A percentile compares a stretch with the other conserved stretches of the same genome.
Evolutionary conservation across 2,888 invertebrate genomes (phyloP).

Genomic region (Tuta absoluta): DNA sequence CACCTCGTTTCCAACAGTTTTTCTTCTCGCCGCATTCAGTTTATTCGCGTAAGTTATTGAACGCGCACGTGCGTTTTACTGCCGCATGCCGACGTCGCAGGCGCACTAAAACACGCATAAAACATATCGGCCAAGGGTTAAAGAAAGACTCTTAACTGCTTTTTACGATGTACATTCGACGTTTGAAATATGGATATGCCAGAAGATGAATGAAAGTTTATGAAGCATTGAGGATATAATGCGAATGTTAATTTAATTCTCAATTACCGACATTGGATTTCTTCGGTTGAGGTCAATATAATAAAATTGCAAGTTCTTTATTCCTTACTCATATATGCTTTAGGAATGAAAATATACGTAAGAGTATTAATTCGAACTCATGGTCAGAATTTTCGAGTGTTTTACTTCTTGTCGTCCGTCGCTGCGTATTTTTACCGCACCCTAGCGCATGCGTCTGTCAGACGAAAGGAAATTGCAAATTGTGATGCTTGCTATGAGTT

Average conservation of each 20-base stretch:
- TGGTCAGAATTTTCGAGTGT: too few species aligned
- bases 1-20: not conserved
- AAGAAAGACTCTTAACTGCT: slow-evolving; percentile 13
- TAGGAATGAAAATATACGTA: too few species aligned
- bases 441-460: too few species aligned
- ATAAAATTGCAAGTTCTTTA: too few species aligned
- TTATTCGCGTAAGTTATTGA: slow-evolving; percentile 10
- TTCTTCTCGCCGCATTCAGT: not conserved
- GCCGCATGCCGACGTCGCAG: not conserved
- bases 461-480: too few species aligned
- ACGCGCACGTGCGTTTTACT: slow-evolving; percentile 10
- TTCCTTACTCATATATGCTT: too few species aligned
- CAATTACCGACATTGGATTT: too few species aligned
- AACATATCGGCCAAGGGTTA: slow-evolving; percentile 16
- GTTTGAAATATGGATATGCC: not conserved
- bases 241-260: not conserved
- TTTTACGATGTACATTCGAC: slow-evolving; percentile 6
- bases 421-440: too few species aligned
- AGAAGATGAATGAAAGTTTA: not conserved
- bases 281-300: too few species aligned
- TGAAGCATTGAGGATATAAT: not conserved
- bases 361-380: too few species aligned
- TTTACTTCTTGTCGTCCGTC: too few species aligned
- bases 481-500: too few species aligned
- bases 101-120: slow-evolving; percentile 5